phyloP scores from a whole-genome alignment of 2,113 vertebrate genomes.

The Ariopsis seemanni region DNA sequence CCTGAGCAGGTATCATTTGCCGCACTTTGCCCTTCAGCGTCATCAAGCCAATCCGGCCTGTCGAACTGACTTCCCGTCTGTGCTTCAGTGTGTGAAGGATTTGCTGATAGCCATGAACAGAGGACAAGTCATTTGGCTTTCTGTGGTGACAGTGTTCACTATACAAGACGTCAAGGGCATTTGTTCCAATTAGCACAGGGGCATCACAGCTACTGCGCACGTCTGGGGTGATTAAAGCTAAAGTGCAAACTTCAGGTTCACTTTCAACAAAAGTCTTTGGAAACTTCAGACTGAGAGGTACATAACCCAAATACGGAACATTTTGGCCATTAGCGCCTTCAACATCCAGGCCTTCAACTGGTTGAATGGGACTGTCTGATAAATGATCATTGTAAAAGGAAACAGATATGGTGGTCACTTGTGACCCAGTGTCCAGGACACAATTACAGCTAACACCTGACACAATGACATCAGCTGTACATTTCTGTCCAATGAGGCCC shows the following conservation, averaged over 20 bases:
- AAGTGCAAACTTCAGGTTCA: neutral
- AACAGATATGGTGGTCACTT: neutral
- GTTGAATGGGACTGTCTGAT: neutral
- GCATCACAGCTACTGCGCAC: neutral
- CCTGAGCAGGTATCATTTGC: neutral
- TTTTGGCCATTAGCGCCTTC: neutral
- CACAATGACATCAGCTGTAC: neutral
- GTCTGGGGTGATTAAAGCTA: neutral
- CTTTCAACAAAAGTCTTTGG: neutral
- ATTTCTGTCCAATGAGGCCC: slow-evolving; percentile 24
- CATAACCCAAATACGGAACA: neutral
- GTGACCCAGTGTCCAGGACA: neutral
- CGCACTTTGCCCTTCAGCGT: neutral
- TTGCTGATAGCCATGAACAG: neutral
- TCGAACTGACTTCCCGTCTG: neutral
- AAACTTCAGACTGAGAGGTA: neutral
- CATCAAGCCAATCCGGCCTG: neutral
- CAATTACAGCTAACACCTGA: neutral
- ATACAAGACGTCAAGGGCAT: neutral
- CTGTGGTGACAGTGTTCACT: neutral
- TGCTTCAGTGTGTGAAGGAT: neutral
- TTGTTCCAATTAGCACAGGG: neutral
- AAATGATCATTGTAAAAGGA: neutral
- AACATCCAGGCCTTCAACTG: neutral
- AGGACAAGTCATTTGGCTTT: neutral